Conservation (phyloP, 2,888 invertebrate species). For the Eilema sororculum region DNA sequence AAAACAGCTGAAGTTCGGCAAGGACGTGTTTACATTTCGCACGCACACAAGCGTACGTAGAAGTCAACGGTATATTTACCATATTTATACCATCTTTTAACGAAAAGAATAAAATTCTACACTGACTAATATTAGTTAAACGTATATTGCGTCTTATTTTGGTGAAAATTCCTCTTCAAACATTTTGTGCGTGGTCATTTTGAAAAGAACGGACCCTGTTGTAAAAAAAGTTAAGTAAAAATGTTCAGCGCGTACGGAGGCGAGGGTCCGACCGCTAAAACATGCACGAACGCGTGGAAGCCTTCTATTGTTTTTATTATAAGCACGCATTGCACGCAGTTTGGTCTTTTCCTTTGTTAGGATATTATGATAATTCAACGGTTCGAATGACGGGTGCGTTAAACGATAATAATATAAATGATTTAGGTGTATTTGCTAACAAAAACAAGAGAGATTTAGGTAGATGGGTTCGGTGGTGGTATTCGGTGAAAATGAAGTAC, state of each 20-base stretch:
- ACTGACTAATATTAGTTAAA: no score
- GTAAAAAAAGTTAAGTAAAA: conserved; percentile 57
- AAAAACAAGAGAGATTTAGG: conserved; percentile 20
- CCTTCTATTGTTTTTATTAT: conserved; percentile 77
- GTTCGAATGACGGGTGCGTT: conserved; percentile 60
- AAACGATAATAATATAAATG: conserved; percentile 57
- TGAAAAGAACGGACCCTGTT: conserved; percentile 44
- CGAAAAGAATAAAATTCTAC: no score
- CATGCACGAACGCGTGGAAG: conserved; percentile 68
- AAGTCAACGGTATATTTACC: no score
- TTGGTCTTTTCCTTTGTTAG: conserved; percentile 68
- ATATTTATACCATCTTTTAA: no score
- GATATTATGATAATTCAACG: conserved; percentile 73
- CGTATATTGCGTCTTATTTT: conserved; percentile 19
- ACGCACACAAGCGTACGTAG: no score
- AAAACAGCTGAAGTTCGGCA: no score
- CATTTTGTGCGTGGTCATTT: conserved; percentile 48
- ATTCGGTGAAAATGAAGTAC: background rate
- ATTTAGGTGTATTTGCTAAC: conserved; percentile 27
- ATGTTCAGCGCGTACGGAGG: conserved; percentile 57
- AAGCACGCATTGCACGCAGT: conserved; percentile 70
- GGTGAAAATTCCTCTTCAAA: conserved; percentile 32
- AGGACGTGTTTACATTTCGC: no score
- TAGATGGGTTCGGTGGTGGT: background rate
- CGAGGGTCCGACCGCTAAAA: conserved; percentile 66